A percentile compares a stretch with the other conserved stretches of the same genome.
Conservation (phyloP, 2,797 vertebrate genomes). For the Ptychadena robeensis region DNA sequence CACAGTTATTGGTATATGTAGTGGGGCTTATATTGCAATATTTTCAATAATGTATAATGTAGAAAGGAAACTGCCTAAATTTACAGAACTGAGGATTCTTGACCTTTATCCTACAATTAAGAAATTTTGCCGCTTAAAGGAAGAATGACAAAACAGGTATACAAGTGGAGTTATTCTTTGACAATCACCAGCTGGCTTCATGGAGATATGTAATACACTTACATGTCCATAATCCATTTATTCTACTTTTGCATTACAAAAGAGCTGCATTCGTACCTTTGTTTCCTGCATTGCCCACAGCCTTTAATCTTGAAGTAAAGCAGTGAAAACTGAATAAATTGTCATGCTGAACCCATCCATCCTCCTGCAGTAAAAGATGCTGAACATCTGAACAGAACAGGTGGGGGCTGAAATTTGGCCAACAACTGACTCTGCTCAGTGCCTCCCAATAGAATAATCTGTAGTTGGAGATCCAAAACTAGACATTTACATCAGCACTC, state of each 20-base stretch:
- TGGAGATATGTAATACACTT: neutral
- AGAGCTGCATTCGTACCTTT: neutral
- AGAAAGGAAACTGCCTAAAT: too few species aligned
- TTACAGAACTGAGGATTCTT: too few species aligned
- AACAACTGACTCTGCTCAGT: slow-evolving; percentile 22
- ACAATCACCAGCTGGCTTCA: too few species aligned
- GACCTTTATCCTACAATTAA: too few species aligned
- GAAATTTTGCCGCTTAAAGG: too few species aligned
- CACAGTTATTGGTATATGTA: too few species aligned
- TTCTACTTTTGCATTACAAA: neutral
- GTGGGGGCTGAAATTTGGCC: slow-evolving; percentile 40
- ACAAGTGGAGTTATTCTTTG: too few species aligned
- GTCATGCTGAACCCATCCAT: slow-evolving; percentile 32
- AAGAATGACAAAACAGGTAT: too few species aligned
- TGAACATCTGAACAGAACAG: slow-evolving; percentile 57
- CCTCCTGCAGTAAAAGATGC: slow-evolving; percentile 27
- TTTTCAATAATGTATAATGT: too few species aligned
- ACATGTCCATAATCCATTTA: neutral
- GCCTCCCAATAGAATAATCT: slow-evolving; percentile 29
- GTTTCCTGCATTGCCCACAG: neutral
- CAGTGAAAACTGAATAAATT: slow-evolving; percentile 32
- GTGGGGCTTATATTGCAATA: too few species aligned
- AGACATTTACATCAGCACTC: slow-evolving; percentile 13
- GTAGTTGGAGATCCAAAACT: slow-evolving; percentile 14
- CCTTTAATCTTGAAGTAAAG: slow-evolving; percentile 14